phyloP scores from a whole-genome alignment of 2,888 invertebrate genomes.

The Schrankia costaestrigalis region DNA sequence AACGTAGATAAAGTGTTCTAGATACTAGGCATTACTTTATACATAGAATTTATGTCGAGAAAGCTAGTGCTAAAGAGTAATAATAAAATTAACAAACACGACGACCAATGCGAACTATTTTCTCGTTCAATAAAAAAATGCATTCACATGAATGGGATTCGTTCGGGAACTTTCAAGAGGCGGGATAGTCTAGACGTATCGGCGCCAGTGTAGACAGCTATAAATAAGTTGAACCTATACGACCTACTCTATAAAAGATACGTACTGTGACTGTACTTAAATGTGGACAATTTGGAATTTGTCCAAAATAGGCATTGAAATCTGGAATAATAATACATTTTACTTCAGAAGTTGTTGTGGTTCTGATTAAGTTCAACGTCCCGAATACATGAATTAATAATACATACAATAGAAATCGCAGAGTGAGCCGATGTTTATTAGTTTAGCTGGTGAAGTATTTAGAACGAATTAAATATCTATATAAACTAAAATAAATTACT shows the following conservation, averaged over 20 bases:
- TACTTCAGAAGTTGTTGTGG: no score
- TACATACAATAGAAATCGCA: no score
- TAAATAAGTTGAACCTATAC: slow-evolving; percentile 46
- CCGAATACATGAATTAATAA: no score
- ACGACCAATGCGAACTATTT: no score
- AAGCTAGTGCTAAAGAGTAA: slow-evolving; percentile 35
- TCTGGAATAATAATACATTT: no score
- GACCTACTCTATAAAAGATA: slow-evolving; percentile 46
- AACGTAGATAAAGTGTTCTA: slow-evolving; percentile 44
- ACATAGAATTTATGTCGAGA: slow-evolving; percentile 33
- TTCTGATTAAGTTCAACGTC: no score
- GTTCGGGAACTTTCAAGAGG: slow-evolving; percentile 47
- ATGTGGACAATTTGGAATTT: slow-evolving; percentile 41
- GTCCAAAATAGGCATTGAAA: no score
- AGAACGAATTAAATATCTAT: no score
- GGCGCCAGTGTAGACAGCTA: slow-evolving; percentile 54
- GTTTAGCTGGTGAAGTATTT: no score
- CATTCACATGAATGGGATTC: slow-evolving; percentile 24
- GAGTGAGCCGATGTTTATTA: no score
- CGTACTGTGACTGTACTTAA: slow-evolving; percentile 30
- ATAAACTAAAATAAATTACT: no score
- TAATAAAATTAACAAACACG: slow-evolving; percentile 17
- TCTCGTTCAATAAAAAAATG: slow-evolving; percentile 12
- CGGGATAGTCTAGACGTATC: slow-evolving; percentile 56
- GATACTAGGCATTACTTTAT: slow-evolving; percentile 31